Conservation (phyloP, 2,113 vertebrate genomes). For the Lucifuga dentata region DNA sequence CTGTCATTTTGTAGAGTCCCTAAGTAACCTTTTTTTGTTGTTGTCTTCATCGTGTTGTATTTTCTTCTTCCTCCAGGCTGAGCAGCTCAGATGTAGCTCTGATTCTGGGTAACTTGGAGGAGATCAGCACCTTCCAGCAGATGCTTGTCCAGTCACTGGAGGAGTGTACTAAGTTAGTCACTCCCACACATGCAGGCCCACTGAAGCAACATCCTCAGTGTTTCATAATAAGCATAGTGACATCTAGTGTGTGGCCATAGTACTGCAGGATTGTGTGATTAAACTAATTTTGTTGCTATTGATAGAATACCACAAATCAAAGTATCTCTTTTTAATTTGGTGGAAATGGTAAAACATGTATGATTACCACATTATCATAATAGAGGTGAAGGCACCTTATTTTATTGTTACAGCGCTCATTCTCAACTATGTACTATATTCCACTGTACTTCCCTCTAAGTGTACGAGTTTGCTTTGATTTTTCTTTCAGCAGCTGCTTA, state of each 20-base stretch:
- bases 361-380: too few species aligned
- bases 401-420: too few species aligned
- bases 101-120: slow-evolving; percentile 96
- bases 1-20: background rate
- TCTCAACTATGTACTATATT: background rate
- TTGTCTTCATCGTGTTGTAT: background rate
- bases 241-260: slow-evolving; percentile 59
- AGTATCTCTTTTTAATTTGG: too few species aligned
- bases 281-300: background rate
- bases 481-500: too few species aligned
- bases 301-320: too few species aligned
- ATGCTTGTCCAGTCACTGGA: slow-evolving; percentile 96
- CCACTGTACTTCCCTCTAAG: background rate
- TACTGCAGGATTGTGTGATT: slow-evolving; percentile 31
- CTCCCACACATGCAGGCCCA: slow-evolving; percentile 17
- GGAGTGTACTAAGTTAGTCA: slow-evolving; percentile 96
- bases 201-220: slow-evolving; percentile 44
- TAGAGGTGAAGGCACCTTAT: too few species aligned
- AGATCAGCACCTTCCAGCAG: slow-evolving; percentile 98
- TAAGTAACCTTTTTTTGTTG: background rate
- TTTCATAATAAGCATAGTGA: slow-evolving; percentile 50
- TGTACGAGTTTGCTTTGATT: background rate
- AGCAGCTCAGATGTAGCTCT: slow-evolving; percentile 85
- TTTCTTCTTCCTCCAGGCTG: slow-evolving; percentile 80
- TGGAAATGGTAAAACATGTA: too few species aligned